phyloP scores from a whole-genome alignment of 2,888 invertebrate genomes.

The Melangyna quadrimaculata region DNA sequence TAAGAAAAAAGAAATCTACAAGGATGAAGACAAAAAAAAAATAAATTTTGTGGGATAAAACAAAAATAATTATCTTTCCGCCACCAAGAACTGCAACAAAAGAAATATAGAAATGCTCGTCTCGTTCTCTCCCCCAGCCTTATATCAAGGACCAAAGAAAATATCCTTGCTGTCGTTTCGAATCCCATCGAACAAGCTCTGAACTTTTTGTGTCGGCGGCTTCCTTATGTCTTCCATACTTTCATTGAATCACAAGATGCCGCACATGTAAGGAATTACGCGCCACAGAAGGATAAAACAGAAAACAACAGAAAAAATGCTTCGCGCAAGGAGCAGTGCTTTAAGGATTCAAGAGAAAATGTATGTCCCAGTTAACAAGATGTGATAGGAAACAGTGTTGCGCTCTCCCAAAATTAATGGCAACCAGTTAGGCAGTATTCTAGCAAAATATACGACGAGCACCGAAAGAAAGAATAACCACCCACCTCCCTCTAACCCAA shows the following conservation, averaged over 20 bases:
- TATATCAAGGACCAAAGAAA: conserved; percentile 17
- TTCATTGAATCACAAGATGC: conserved; percentile 64
- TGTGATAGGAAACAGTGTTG: conserved; percentile 71
- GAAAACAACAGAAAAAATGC: neutral
- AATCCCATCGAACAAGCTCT: conserved; percentile 21
- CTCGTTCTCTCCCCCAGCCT: neutral
- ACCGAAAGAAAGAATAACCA: neutral
- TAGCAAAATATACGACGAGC: conserved; percentile 40
- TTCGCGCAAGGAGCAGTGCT: conserved; percentile 1
- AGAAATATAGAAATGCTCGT: neutral
- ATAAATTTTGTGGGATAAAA: conserved; percentile 48
- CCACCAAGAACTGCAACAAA: conserved; percentile 45
- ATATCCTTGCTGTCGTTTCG: conserved; percentile 47
- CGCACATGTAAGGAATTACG: conserved; percentile 51
- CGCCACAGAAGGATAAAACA: conserved; percentile 36
- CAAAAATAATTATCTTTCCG: conserved; percentile 65
- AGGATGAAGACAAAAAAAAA: conserved; percentile 14
- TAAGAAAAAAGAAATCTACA: neutral
- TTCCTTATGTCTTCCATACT: conserved; percentile 44
- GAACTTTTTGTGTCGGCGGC: conserved; percentile 31
- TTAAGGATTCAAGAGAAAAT: conserved; percentile 53
- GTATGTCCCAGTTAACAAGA: conserved; percentile 71
- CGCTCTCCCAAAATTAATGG: conserved; percentile 66
- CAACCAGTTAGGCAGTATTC: conserved; percentile 70
- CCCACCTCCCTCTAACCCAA: too few species aligned